These are phyloP conservation scores for Cecidostiba fungosa DNA, from an alignment of 2,888 invertebrate species.

Conservation along the genomic window DNA sequence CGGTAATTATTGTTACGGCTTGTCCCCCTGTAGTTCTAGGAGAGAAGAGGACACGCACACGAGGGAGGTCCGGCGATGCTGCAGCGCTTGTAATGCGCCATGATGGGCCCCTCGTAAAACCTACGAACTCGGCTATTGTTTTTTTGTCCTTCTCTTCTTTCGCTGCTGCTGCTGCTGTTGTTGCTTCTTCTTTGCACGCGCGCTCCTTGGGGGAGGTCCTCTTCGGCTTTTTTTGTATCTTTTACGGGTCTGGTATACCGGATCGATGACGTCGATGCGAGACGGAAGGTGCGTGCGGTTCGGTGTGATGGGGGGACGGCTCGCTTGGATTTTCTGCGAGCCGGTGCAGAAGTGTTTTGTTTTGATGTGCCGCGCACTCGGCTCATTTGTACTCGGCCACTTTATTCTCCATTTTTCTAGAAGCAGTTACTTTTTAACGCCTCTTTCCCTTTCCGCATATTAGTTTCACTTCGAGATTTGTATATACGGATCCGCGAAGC, in stretches of 20 bases:
- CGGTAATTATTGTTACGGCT: constrained; percentile 62
- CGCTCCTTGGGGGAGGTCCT: constrained; percentile 22
- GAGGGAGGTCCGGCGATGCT: constrained; percentile 38
- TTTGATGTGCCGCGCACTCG: constrained; percentile 35
- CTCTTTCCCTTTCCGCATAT: background rate
- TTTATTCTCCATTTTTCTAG: constrained; percentile 32
- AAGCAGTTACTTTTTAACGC: constrained; percentile 17
- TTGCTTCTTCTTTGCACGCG: constrained; percentile 6
- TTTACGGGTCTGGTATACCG: background rate
- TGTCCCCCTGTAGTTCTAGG: constrained; percentile 22
- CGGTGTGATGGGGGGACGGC: background rate
- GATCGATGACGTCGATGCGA: constrained; percentile 19
- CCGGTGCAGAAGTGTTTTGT: background rate
- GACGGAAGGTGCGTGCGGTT: background rate
- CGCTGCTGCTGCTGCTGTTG: background rate
- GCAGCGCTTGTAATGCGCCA: constrained; percentile 47
- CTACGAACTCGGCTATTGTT: constrained; percentile 38
- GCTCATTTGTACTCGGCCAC: constrained; percentile 33
- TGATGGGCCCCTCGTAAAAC: constrained; percentile 60
- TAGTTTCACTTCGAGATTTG: too few relatives aligned
- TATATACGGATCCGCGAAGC: too few relatives aligned
- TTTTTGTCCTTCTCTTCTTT: constrained; percentile 23
- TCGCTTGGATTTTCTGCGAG: constrained; percentile 33
- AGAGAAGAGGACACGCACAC: constrained; percentile 19
- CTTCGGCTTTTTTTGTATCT: constrained; percentile 2